Evolutionary conservation across 2,888 invertebrate species (phyloP).

Genomic region (Acanthosepion esculentum): DNA sequence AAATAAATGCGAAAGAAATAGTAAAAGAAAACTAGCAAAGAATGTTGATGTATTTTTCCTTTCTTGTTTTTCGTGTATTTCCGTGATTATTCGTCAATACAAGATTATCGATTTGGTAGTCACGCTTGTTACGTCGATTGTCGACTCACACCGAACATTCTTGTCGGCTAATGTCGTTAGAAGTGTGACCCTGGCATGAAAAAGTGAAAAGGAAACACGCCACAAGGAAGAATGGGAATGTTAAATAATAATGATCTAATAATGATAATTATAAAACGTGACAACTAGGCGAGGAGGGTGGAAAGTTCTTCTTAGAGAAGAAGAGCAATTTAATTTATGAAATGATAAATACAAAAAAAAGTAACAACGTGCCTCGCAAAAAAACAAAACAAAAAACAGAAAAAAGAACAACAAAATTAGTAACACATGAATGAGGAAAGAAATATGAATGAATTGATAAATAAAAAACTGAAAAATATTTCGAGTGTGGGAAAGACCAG

Average conservation of each 20-base stretch:
- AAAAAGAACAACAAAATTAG: too few relatives aligned
- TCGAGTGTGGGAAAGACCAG: not conserved
- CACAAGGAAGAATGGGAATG: not conserved
- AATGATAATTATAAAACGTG: not conserved
- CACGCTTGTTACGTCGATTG: constrained; percentile 17
- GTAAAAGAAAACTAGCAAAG: not conserved
- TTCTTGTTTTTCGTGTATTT: not conserved
- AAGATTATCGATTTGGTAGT: constrained; percentile 1
- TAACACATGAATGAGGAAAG: not conserved
- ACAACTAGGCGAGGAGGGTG: not conserved
- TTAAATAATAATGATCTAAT: too few relatives aligned
- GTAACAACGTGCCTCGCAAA: too few relatives aligned
- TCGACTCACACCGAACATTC: constrained; percentile 15
- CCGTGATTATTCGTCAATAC: not conserved
- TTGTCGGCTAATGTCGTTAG: not conserved
- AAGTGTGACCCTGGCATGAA: not conserved
- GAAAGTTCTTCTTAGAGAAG: not conserved
- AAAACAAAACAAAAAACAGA: too few relatives aligned
- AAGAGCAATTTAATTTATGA: not conserved
- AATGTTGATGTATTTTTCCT: not conserved
- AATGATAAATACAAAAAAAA: too few relatives aligned
- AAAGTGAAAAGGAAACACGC: not conserved
- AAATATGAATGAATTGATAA: not conserved
- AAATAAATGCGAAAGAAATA: not conserved
- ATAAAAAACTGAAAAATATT: not conserved